Evolutionary conservation across 2,797 vertebrate species (phyloP).

Genomic region (Pogoniulus pusillus): DNA sequence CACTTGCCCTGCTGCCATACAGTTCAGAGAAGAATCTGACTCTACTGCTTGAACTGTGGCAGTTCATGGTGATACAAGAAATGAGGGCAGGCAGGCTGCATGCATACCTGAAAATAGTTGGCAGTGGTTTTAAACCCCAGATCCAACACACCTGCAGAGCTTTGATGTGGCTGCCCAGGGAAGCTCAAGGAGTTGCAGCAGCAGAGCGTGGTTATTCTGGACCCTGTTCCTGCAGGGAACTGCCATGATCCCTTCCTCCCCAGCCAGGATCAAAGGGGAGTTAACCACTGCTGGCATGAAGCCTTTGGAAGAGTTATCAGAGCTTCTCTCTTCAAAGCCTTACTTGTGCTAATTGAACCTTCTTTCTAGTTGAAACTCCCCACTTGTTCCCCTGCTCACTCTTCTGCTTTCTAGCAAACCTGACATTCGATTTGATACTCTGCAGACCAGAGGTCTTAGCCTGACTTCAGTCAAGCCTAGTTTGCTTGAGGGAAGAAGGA

Average conservation of each 20-base stretch:
- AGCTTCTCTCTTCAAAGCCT: not conserved
- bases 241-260: accelerated
- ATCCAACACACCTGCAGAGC: not conserved
- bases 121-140: not conserved
- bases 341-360: not conserved
- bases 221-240: not conserved
- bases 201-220: not conserved
- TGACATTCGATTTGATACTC: accelerated
- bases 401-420: not conserved
- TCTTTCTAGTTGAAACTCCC: not conserved
- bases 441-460: not conserved
- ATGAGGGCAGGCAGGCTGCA: not conserved
- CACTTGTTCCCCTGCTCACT: not conserved
- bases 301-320: not conserved
- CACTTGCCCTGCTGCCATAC: accelerated
- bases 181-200: not conserved
- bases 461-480: not conserved
- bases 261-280: not conserved
- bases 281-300: not conserved
- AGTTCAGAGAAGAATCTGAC: not conserved
- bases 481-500: not conserved
- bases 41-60: not conserved
- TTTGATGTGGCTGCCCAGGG: not conserved
- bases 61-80: not conserved
- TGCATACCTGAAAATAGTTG: not conserved